A percentile compares a stretch with the other conserved stretches of the same genome.
These are phyloP conservation scores for Aspiorhynchus laticeps DNA, from an alignment of 2,113 vertebrate genomes.

Conservation along the genomic window DNA sequence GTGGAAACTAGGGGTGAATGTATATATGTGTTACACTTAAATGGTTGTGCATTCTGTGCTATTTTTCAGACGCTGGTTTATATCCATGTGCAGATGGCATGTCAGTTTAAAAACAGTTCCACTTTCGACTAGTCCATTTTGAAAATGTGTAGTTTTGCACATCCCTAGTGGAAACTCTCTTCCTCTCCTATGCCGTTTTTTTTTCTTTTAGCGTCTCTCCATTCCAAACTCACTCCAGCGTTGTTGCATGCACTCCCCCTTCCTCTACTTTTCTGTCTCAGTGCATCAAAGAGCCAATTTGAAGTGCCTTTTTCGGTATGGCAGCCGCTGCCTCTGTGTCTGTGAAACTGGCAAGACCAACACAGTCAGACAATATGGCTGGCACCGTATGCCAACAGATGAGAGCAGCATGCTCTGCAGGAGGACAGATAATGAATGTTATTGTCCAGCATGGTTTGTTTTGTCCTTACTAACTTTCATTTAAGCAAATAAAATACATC, in stretches of 20 bases:
- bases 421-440: constrained; percentile 25
- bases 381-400: constrained; percentile 28
- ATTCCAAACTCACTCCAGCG: not conserved
- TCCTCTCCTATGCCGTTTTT: not conserved
- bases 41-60: not conserved
- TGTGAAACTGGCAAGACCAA: constrained; percentile 27
- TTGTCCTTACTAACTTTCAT: constrained; percentile 12
- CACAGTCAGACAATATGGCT: constrained; percentile 11
- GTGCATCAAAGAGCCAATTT: constrained; percentile 36
- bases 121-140: constrained; percentile 2
- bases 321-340: constrained; percentile 9
- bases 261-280: constrained; percentile 32
- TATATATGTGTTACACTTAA: not conserved
- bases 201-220: not conserved
- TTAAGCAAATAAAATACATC: constrained; percentile 22
- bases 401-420: constrained; percentile 27
- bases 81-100: not conserved
- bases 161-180: constrained; percentile 7
- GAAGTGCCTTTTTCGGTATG: constrained; percentile 38
- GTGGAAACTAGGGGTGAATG: not conserved
- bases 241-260: not conserved
- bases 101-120: not conserved
- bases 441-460: constrained; percentile 20
- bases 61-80: not conserved
- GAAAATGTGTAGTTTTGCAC: constrained; percentile 22